phyloP scores from a whole-genome alignment of 2,797 vertebrate species.

The Chloroceryle amazona region DNA sequence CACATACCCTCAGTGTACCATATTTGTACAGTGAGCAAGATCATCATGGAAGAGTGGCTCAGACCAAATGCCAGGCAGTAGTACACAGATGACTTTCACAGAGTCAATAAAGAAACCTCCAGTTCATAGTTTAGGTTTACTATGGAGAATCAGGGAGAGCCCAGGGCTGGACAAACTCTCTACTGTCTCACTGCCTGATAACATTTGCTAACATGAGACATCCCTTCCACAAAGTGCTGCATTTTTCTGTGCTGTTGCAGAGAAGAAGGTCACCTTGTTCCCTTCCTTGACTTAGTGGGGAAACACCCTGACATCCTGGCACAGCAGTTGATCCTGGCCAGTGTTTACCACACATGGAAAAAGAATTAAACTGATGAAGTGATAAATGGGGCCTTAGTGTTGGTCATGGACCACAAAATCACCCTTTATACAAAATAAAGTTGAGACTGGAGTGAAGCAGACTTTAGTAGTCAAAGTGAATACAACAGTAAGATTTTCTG shows the following conservation, averaged over 20 bases:
- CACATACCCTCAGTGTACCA: too few species aligned
- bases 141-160: not conserved
- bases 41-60: not conserved
- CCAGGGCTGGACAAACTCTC: not conserved
- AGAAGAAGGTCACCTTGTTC: not conserved
- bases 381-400: not conserved
- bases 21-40: not conserved
- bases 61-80: not conserved
- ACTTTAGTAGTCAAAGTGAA: not conserved
- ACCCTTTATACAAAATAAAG: not conserved
- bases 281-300: not conserved
- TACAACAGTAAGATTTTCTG: not conserved
- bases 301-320: not conserved
- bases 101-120: not conserved
- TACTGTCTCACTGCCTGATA: not conserved
- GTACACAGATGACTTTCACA: not conserved
- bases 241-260: accelerated
- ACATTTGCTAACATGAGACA: not conserved
- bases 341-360: not conserved
- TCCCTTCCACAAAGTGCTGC: not conserved
- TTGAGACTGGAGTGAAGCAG: not conserved
- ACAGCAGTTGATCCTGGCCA: not conserved
- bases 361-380: not conserved
- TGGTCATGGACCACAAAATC: not conserved
- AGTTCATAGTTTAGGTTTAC: not conserved